Evolutionary conservation across 1,140 invertebrate species (phyloP).

Genomic region (Lepidurus apus): DNA sequence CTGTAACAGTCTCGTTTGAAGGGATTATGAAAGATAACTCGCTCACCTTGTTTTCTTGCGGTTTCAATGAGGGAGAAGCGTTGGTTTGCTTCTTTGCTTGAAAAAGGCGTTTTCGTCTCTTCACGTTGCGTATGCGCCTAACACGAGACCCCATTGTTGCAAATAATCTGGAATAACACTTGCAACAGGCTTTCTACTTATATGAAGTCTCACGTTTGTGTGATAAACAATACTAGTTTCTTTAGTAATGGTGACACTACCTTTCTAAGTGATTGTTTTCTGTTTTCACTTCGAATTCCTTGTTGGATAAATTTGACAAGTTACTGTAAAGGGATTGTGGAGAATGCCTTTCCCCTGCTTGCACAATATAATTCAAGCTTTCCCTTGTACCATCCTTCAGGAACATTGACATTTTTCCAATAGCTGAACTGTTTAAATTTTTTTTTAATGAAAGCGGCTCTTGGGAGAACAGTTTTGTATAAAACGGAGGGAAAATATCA

Average conservation of each 20-base stretch:
- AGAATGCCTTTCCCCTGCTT: background rate
- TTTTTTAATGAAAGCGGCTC: background rate
- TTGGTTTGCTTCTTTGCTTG: background rate
- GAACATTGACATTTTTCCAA: no score
- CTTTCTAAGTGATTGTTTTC: background rate
- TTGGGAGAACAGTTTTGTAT: background rate
- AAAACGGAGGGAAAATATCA: background rate
- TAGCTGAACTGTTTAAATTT: background rate
- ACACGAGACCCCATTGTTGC: background rate
- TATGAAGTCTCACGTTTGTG: background rate
- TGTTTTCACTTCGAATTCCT: no score
- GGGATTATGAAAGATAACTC: background rate
- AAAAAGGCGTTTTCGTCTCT: background rate
- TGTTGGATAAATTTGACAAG: background rate
- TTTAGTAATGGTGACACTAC: background rate
- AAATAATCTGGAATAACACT: background rate
- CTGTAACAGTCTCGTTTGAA: background rate
- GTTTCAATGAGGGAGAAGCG: background rate
- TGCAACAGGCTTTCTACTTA: background rate
- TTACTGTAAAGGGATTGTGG: background rate
- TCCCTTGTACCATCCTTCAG: no score
- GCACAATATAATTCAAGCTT: background rate
- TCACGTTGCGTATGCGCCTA: background rate
- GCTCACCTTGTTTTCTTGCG: background rate
- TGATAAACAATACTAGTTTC: background rate